These are phyloP conservation scores for Eonycteris spelaea DNA, from an alignment of 2,113 vertebrate genomes.

Conservation along the genomic window DNA sequence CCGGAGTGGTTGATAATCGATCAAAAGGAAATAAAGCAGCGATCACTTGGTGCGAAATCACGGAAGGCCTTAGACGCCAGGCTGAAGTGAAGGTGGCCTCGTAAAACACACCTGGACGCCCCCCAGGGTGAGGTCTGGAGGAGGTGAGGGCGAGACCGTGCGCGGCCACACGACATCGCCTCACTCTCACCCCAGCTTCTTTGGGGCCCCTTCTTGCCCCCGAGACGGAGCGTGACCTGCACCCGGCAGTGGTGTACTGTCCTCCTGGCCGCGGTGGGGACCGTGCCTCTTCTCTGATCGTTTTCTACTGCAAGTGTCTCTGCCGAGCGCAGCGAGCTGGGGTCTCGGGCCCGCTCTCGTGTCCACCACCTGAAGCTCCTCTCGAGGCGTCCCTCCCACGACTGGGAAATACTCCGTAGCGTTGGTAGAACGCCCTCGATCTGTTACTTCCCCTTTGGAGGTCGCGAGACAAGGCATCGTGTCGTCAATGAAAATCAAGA, in stretches of 20 bases:
- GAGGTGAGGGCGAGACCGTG: background rate
- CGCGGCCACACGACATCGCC: rapidly evolving
- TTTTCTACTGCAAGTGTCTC: background rate
- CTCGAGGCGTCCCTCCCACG: background rate
- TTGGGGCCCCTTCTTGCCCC: background rate
- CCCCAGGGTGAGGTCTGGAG: background rate
- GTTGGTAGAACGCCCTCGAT: background rate
- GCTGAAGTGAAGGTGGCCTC: background rate
- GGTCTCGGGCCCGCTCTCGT: background rate
- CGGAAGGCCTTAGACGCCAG: background rate
- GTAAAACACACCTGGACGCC: rapidly evolving
- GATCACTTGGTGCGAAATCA: background rate
- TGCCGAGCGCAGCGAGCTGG: no score
- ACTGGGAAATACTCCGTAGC: rapidly evolving
- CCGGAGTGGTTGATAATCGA: rapidly evolving
- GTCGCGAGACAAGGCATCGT: background rate
- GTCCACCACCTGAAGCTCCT: background rate
- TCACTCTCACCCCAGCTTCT: background rate
- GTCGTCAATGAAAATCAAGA: background rate
- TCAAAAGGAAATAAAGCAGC: background rate
- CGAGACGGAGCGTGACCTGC: rapidly evolving
- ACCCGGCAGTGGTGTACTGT: no score
- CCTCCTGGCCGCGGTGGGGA: rapidly evolving
- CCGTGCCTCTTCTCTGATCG: rapidly evolving
- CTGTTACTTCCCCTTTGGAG: background rate